phyloP scores from a whole-genome alignment of 2,888 invertebrate genomes.

The Hemithea aestivaria region DNA sequence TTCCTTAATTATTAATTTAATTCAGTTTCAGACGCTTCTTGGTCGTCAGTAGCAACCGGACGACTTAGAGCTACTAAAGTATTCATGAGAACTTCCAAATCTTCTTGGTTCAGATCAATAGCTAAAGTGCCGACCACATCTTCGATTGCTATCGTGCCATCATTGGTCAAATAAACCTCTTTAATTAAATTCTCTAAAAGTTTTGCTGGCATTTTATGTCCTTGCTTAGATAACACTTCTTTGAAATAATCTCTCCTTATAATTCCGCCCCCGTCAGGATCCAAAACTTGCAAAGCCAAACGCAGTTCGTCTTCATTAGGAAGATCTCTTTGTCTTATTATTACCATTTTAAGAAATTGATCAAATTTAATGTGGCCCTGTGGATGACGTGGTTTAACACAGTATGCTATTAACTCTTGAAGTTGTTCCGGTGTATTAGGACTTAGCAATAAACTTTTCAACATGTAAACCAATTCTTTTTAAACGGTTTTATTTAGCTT shows the following conservation, averaged over 20 bases:
- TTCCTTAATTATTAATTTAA: too few species aligned
- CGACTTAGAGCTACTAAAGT: background rate
- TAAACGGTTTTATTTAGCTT: too few species aligned
- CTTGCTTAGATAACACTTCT: constrained; percentile 47
- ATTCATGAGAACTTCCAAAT: constrained; percentile 45
- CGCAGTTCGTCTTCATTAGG: constrained; percentile 59
- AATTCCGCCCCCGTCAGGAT: constrained; percentile 47
- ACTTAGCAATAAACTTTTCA: constrained; percentile 58
- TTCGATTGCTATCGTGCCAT: constrained; percentile 63
- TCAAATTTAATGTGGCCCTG: constrained; percentile 57
- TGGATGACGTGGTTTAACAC: constrained; percentile 58
- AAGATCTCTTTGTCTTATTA: constrained; percentile 54
- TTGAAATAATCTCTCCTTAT: constrained; percentile 54
- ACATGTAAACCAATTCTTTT: constrained; percentile 62
- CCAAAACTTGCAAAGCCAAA: constrained; percentile 51
- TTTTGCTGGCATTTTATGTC: constrained; percentile 50
- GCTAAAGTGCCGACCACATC: constrained; percentile 65
- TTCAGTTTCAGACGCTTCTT: too few species aligned
- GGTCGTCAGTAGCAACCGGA: too few species aligned
- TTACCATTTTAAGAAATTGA: constrained; percentile 64
- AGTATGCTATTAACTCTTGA: constrained; percentile 53
- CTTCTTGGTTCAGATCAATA: constrained; percentile 61
- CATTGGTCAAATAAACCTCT: constrained; percentile 63
- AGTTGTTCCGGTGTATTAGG: constrained; percentile 62
- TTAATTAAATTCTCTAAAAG: constrained; percentile 55